Evolutionary conservation across 2,888 invertebrate species (phyloP).

Genomic region (Ommatoiulus sabulosus): DNA sequence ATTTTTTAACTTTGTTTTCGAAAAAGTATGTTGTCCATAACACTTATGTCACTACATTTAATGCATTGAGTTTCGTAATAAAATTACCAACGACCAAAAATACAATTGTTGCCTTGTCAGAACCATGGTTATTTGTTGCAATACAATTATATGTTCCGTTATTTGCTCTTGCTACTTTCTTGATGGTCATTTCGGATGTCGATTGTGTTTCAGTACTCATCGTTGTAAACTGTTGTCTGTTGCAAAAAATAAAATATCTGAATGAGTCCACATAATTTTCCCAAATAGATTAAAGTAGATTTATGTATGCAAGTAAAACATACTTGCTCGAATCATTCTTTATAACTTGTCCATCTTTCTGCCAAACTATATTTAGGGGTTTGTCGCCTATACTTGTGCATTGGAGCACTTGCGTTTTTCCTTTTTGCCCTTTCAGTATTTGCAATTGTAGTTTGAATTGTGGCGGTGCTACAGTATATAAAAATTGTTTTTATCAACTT

Average conservation of each 20-base stretch:
- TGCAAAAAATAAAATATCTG: no score
- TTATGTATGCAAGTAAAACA: neutral
- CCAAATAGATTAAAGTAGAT: no score
- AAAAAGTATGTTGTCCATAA: neutral
- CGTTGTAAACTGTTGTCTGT: neutral
- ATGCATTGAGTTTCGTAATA: no score
- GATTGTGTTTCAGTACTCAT: neutral
- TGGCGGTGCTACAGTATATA: conserved; percentile 49
- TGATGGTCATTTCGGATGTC: conserved; percentile 51
- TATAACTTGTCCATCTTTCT: conserved; percentile 60
- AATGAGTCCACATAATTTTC: neutral
- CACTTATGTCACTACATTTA: no score
- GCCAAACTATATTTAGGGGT: conserved; percentile 67
- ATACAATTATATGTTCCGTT: conserved; percentile 56
- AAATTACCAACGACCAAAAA: conserved; percentile 35
- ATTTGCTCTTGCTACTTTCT: conserved; percentile 57
- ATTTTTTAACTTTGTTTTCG: neutral
- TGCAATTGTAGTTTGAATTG: neutral
- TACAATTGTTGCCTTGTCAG: conserved; percentile 1
- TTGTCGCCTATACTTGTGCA: conserved; percentile 67
- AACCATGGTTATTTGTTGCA: conserved; percentile 57
- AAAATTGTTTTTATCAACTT: neutral
- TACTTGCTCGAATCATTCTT: neutral
- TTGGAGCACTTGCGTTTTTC: conserved; percentile 63
- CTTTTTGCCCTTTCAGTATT: neutral